Percentiles rank a stretch among this genome's conserved stretches.
phyloP scores from a whole-genome alignment of 2,888 invertebrate genomes.

The Crossocerus cetratus region DNA sequence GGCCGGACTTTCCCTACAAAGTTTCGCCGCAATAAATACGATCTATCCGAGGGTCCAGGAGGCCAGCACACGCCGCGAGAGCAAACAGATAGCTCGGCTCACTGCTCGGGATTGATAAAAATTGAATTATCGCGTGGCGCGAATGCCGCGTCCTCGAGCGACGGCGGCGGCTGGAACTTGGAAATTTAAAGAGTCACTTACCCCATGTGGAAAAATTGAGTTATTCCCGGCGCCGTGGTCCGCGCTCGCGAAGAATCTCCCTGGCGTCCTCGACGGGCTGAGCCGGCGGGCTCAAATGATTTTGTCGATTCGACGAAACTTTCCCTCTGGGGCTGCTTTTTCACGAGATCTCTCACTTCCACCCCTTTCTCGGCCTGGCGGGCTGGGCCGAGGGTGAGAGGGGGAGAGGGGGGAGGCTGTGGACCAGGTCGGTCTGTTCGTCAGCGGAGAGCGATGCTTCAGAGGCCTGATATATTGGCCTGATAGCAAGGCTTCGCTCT shows the following conservation, averaged over 20 bases:
- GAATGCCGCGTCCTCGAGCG: background rate
- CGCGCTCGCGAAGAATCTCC: background rate
- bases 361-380: constrained; percentile 22
- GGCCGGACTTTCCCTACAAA: no score
- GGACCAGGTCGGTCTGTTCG: constrained; percentile 30
- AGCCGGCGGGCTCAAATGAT: constrained; percentile 43
- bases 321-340: constrained; percentile 39
- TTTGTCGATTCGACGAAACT: constrained; percentile 54
- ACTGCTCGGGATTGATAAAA: background rate
- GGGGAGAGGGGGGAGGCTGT: no score
- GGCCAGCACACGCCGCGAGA: no score
- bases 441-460: constrained; percentile 41
- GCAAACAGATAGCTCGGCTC: no score
- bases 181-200: constrained; percentile 26
- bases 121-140: background rate
- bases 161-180: background rate
- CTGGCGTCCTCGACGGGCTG: constrained; percentile 14
- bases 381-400: background rate
- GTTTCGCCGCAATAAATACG: no score
- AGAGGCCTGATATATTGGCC: constrained; percentile 62
- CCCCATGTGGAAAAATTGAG: constrained; percentile 22
- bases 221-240: background rate
- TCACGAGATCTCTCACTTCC: constrained; percentile 27
- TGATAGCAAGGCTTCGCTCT: constrained; percentile 60
- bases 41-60: no score